phyloP scores from a whole-genome alignment of 2,888 invertebrate genomes.

The Heliconius hortense region DNA sequence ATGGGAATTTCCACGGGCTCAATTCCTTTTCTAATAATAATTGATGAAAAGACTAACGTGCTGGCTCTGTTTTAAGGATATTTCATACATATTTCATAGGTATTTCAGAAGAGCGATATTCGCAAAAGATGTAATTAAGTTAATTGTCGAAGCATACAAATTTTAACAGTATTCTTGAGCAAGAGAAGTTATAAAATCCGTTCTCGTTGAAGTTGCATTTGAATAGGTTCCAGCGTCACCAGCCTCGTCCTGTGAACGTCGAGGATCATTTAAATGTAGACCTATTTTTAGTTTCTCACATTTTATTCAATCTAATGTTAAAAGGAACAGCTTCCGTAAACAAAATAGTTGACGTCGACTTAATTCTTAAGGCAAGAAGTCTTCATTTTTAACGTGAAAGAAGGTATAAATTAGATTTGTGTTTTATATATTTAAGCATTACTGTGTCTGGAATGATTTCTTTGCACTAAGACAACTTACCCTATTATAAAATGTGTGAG shows the following conservation, averaged over 20 bases:
- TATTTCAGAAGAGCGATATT: slow-evolving; percentile 3
- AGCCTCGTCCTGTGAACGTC: slow-evolving; percentile 45
- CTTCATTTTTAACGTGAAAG: not conserved
- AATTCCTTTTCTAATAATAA: slow-evolving; percentile 19
- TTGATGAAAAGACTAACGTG: slow-evolving; percentile 4
- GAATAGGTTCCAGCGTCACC: slow-evolving; percentile 49
- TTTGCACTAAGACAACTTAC: not conserved
- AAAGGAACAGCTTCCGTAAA: not conserved
- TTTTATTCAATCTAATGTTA: slow-evolving; percentile 43
- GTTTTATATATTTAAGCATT: slow-evolving; percentile 6
- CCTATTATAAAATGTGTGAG: not conserved
- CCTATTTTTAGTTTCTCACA: slow-evolving; percentile 61
- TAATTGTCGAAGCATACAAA: slow-evolving; percentile 22
- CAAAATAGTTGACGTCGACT: slow-evolving; percentile 15
- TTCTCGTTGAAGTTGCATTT: slow-evolving; percentile 46
- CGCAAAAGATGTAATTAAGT: slow-evolving; percentile 13
- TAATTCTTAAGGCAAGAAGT: slow-evolving; percentile 26
- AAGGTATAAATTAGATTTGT: not conserved
- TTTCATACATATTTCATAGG: not conserved
- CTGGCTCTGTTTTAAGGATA: not conserved
- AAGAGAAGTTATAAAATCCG: slow-evolving; percentile 38
- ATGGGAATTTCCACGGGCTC: slow-evolving; percentile 4
- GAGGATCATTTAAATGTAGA: slow-evolving; percentile 54
- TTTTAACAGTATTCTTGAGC: slow-evolving; percentile 35
- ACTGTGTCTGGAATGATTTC: not conserved